Evolutionary conservation across 2,797 vertebrate genomes (phyloP), one percentile per base, ranked within the genome.

Genomic region (Tragopan temminckii): DNA sequence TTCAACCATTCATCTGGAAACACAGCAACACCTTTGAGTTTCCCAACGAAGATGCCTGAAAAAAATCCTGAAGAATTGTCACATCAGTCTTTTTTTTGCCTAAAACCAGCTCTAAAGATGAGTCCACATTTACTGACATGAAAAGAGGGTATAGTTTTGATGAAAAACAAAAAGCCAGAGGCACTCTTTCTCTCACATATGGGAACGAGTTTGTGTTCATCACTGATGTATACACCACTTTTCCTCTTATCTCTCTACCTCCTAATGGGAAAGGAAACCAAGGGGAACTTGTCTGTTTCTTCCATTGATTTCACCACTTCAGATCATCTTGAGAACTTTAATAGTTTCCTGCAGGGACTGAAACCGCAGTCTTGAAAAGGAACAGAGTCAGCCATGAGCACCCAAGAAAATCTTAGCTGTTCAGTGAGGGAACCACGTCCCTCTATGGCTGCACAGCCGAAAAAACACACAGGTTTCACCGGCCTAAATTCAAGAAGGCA

Each of bases 381-480:
- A 86, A 15, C 33, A 67, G 72, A 50, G 5, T 15, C 12, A 46
- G 19, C 16, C 1, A 2, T 0, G 0, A 42, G 42, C 24, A 67
- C 21, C 21, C 64, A 29, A 64, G 58, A 1, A 0, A 27, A 86
- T 23, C 17, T 5, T 1, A 1, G 24, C 31, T 67, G 15, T 29
- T 82, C 3, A 4, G n/a, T 31, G 16, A 23, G 16, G 20, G 9
- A 35, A 66, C 1, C 12, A 10, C 0, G 0, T 43, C 4, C n/a
- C 29, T 7, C 21, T 33, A 13, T 46, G 42, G 19, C 12, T 35
- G 5, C 40, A 14, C n/a, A 58, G 27, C 9, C 16, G 6, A 64
- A 83, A 53, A 23, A 45, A 3, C 4, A 11, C 1, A 0, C 6
- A 36, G 38, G n/a, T 35, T 82, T 67, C 45, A 35, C 8, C 0